These are phyloP conservation scores for Micromussa lordhowensis DNA, from an alignment of 92 coral and sea anemone genomes.

Conservation along the genomic window DNA sequence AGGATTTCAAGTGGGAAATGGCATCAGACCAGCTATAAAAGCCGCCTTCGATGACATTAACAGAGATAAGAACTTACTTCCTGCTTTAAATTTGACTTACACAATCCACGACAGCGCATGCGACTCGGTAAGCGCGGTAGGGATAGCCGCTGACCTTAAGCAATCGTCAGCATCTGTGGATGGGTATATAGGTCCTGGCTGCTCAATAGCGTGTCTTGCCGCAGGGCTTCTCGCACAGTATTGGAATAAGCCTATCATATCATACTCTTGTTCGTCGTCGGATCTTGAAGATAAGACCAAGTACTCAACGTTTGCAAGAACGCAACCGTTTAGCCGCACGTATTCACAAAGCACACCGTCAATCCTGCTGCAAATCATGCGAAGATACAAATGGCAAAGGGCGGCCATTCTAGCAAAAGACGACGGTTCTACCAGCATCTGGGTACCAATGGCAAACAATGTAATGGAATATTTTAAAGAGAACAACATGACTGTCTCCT, in stretches of 20 bases:
- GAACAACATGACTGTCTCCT: constrained; percentile 46
- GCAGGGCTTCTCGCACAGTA: constrained; percentile 73
- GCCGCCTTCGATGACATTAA: constrained; percentile 62
- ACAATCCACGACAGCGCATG: constrained; percentile 62
- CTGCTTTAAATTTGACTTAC: constrained; percentile 67
- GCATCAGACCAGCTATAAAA: constrained; percentile 69
- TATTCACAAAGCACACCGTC: constrained; percentile 68
- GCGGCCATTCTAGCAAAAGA: constrained; percentile 81
- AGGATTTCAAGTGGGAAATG: constrained; percentile 59
- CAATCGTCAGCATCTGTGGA: constrained; percentile 42
- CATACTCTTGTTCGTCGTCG: constrained; percentile 80
- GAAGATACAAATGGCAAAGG: constrained; percentile 69
- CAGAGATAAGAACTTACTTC: constrained; percentile 45
- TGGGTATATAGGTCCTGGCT: constrained; percentile 83
- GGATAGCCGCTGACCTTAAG: constrained; percentile 71
- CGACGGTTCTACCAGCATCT: constrained; percentile 46
- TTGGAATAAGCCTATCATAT: constrained; percentile 80
- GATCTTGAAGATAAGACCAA: constrained; percentile 62
- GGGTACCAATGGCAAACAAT: constrained; percentile 73
- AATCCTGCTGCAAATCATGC: constrained; percentile 64
- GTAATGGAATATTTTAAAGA: constrained; percentile 38
- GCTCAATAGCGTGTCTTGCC: constrained; percentile 71
- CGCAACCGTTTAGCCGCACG: constrained; percentile 84
- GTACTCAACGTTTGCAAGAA: constrained; percentile 80
- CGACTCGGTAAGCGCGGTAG: constrained; percentile 46